These are phyloP conservation scores for Cheilosia vernalis DNA, from an alignment of 2,888 invertebrate genomes.

Conservation along the genomic window DNA sequence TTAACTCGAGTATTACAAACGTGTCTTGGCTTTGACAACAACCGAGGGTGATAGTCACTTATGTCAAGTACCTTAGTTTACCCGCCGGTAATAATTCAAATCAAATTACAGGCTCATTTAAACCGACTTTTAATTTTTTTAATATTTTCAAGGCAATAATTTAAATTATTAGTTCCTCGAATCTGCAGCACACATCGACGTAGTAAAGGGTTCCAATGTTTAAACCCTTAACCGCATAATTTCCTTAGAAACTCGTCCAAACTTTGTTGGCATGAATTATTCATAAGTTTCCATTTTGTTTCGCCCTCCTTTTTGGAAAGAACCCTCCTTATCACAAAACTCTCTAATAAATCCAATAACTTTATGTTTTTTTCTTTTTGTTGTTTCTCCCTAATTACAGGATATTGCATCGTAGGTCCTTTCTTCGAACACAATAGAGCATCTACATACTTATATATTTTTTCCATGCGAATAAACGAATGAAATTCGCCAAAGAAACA, in stretches of 20 bases:
- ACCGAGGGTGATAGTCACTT: too few relatives aligned
- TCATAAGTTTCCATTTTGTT: slow-evolving; percentile 44
- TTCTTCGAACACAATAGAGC: slow-evolving; percentile 62
- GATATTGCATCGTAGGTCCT: slow-evolving; percentile 62
- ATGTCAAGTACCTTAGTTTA: too few relatives aligned
- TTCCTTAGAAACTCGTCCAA: slow-evolving; percentile 31
- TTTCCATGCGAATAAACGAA: slow-evolving; percentile 52
- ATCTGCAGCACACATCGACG: not conserved
- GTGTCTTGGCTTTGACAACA: too few relatives aligned
- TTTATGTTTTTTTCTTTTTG: slow-evolving; percentile 16
- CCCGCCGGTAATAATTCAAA: too few relatives aligned
- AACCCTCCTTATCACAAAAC: slow-evolving; percentile 22
- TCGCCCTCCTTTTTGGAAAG: not conserved
- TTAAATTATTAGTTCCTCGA: not conserved
- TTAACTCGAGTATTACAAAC: too few relatives aligned
- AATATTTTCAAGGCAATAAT: too few relatives aligned
- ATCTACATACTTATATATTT: slow-evolving; percentile 38
- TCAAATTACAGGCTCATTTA: too few relatives aligned
- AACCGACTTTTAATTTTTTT: too few relatives aligned
- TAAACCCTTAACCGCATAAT: slow-evolving; percentile 20
- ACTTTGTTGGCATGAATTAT: slow-evolving; percentile 60
- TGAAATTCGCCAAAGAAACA: slow-evolving; percentile 49
- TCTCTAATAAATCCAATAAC: slow-evolving; percentile 66
- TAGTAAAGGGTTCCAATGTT: not conserved
- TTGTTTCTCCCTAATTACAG: slow-evolving; percentile 69